Conservation (phyloP, 2,113 vertebrate species). For the Ginglymostoma cirratum region DNA sequence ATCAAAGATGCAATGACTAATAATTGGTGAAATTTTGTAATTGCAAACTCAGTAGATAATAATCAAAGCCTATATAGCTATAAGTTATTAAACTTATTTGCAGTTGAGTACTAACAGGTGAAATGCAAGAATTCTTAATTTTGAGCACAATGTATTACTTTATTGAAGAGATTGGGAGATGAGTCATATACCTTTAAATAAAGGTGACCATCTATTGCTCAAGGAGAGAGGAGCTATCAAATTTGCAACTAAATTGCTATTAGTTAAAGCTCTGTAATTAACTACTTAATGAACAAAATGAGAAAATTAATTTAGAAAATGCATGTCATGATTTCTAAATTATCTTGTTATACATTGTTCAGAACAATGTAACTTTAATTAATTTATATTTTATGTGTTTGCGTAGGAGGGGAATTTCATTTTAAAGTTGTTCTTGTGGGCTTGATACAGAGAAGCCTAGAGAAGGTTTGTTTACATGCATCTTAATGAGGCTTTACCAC, state of each 20-base stretch:
- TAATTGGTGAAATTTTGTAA: neutral
- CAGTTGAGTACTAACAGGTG: neutral
- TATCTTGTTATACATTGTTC: neutral
- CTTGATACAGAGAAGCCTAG: no score
- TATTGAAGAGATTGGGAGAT: neutral
- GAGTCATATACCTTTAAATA: neutral
- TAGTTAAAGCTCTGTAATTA: neutral
- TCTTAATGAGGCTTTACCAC: no score
- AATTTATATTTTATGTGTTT: no score
- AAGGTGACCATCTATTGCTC: neutral
- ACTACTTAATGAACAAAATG: neutral
- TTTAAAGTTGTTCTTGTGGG: no score
- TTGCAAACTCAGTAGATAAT: neutral
- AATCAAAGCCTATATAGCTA: neutral
- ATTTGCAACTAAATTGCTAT: neutral
- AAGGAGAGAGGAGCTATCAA: neutral
- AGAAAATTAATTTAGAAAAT: neutral
- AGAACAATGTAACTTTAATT: no score
- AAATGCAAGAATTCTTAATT: neutral
- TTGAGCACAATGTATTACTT: neutral
- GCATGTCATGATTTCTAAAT: neutral
- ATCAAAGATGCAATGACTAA: neutral
- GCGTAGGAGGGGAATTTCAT: no score
- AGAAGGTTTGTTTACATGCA: no score
- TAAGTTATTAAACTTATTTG: neutral